Conservation (phyloP, 2,113 vertebrate species). For the Mirza zaza region DNA sequence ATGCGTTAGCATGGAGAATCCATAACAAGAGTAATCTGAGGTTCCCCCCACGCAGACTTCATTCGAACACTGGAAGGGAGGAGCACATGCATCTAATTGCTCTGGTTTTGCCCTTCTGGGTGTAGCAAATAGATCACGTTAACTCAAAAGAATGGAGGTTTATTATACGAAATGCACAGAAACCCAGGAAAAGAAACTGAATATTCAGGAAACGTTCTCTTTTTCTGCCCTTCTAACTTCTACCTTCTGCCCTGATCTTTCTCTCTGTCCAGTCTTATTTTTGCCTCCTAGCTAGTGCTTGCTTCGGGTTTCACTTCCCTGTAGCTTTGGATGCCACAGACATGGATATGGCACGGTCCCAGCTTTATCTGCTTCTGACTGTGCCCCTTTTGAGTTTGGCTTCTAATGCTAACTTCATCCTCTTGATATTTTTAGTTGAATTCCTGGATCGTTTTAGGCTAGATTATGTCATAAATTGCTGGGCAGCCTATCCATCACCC, state of each 20-base stretch:
- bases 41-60: not conserved
- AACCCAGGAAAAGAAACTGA: not conserved
- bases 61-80: not conserved
- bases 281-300: not conserved
- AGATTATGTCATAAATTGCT: not conserved
- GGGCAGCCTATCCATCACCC: not conserved
- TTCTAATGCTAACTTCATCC: not conserved
- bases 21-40: not conserved
- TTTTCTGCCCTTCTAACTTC: not conserved
- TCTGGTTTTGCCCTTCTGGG: not conserved
- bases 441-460: constrained; percentile 8
- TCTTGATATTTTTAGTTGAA: constrained; percentile 27
- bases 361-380: not conserved
- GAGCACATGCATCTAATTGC: not conserved
- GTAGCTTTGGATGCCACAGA: not conserved
- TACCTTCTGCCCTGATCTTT: accelerated
- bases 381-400: not conserved
- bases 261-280: not conserved
- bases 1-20: not conserved
- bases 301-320: not conserved
- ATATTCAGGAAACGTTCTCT: not conserved
- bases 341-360: not conserved
- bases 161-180: not conserved
- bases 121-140: not conserved
- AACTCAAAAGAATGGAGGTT: not conserved